phyloP scores from a whole-genome alignment of 2,888 invertebrate species.

The Metalampra italica region DNA sequence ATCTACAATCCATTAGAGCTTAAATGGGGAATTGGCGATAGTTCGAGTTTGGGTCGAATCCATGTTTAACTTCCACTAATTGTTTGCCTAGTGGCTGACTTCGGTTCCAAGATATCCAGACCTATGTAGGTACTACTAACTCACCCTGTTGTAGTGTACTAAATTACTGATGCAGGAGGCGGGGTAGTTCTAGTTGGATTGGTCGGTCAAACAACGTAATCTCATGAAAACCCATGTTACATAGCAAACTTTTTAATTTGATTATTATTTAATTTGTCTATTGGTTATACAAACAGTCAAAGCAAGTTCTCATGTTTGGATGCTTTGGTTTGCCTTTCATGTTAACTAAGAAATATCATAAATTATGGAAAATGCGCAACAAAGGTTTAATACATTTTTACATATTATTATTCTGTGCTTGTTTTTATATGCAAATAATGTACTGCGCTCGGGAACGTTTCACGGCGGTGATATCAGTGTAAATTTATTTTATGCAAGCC shows the following conservation, averaged over 20 bases:
- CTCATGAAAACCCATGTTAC: conserved; percentile 45
- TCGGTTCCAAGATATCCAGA: conserved; percentile 22
- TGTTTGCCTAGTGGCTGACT: conserved; percentile 55
- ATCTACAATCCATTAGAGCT: conserved; percentile 30
- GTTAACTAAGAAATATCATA: too few relatives aligned
- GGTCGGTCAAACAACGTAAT: conserved; percentile 37
- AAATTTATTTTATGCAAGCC: not conserved
- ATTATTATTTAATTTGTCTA: conserved; percentile 52
- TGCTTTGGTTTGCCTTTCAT: not conserved
- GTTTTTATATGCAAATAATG: conserved; percentile 1
- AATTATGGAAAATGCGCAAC: too few relatives aligned
- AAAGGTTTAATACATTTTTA: too few relatives aligned
- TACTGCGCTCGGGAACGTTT: not conserved
- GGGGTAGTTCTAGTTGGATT: conserved; percentile 22
- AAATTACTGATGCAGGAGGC: conserved; percentile 4
- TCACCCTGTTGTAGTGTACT: conserved; percentile 15
- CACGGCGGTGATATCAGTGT: not conserved
- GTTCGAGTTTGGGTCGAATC: conserved; percentile 43
- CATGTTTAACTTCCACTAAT: conserved; percentile 66
- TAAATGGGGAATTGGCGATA: conserved; percentile 46
- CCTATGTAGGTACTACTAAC: conserved; percentile 22
- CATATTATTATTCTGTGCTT: not conserved
- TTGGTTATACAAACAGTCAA: conserved; percentile 4
- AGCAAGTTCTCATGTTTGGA: not conserved
- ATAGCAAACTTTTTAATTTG: conserved; percentile 46